These are phyloP conservation scores for Corticium candelabrum DNA, from an alignment of 37 sponge, comb jelly and placozoan genomes.

Conservation along the genomic window DNA sequence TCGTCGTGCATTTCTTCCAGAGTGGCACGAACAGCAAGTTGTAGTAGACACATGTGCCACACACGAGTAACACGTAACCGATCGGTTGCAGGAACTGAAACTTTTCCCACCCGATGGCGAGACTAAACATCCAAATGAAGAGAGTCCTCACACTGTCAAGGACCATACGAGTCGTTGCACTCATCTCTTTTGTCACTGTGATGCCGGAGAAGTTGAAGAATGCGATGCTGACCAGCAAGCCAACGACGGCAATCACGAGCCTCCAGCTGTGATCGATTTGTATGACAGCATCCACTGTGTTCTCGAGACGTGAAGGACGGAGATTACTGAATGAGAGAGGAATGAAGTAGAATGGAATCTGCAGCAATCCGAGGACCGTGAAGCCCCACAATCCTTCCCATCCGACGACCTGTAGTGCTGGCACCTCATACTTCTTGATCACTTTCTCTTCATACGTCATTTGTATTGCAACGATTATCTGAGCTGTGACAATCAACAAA, in stretches of 20 bases:
- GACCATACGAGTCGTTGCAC: conserved; percentile 29
- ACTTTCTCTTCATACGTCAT: conserved; percentile 78
- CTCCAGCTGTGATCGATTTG: conserved; percentile 7
- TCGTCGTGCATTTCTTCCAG: no score
- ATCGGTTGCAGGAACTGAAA: conserved; percentile 12
- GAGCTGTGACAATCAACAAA: conserved; percentile 78
- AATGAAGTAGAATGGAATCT: conserved; percentile 89
- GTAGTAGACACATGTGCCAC: conserved; percentile 25
- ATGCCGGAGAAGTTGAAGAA: conserved; percentile 30
- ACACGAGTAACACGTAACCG: conserved; percentile 26
- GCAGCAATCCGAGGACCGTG: conserved; percentile 41
- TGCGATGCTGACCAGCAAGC: conserved; percentile 29
- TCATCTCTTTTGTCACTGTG: conserved; percentile 24
- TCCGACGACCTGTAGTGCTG: conserved; percentile 81
- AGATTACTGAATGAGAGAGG: conserved; percentile 75
- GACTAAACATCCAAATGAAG: conserved; percentile 21
- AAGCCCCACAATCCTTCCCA: conserved; percentile 97
- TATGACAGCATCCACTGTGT: conserved; percentile 21
- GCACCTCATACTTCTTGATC: conserved; percentile 80
- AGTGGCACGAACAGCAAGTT: conserved; percentile 19
- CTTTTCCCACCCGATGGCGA: conserved; percentile 21
- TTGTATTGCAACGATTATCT: conserved; percentile 15
- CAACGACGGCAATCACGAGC: conserved; percentile 7
- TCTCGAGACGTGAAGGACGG: conserved; percentile 21
- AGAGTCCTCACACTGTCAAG: conserved; percentile 22